Evolutionary conservation across 2,888 invertebrate species (phyloP).

Genomic region (Sipha maydis): DNA sequence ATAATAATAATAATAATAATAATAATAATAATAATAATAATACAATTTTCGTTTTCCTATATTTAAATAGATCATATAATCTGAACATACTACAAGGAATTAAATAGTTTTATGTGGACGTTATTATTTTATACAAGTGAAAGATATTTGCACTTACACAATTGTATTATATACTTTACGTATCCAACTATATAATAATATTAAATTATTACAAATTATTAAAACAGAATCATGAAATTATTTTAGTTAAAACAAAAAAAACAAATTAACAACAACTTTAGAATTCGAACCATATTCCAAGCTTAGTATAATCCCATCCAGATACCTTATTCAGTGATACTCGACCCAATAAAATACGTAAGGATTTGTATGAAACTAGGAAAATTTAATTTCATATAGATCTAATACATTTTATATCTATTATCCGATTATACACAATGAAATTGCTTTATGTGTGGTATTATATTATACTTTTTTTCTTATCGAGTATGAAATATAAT

Average conservation of each 20-base stretch:
- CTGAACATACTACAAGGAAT: not conserved
- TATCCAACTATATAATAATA: not conserved
- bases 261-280: not conserved
- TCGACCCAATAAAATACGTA: not conserved
- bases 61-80: not conserved
- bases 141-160: not conserved
- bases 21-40: not conserved
- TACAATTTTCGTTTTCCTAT: not conserved
- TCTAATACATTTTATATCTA: not conserved
- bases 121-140: not conserved
- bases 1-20: not conserved
- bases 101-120: not conserved
- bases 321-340: not conserved
- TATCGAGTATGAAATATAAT: slow-evolving; percentile 48
- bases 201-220: not conserved
- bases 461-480: slow-evolving; percentile 19
- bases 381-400: slow-evolving; percentile 28
- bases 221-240: not conserved
- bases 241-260: not conserved
- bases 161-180: not conserved
- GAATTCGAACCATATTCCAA: not conserved
- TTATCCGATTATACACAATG: slow-evolving; percentile 46
- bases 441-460: slow-evolving; percentile 18
- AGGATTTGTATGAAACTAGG: slow-evolving; percentile 1
- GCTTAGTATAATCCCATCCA: not conserved